Base-by-base conservation (phyloP, 2,113 vertebrate genomes). In the Cinclus mexicanus region DNA sequence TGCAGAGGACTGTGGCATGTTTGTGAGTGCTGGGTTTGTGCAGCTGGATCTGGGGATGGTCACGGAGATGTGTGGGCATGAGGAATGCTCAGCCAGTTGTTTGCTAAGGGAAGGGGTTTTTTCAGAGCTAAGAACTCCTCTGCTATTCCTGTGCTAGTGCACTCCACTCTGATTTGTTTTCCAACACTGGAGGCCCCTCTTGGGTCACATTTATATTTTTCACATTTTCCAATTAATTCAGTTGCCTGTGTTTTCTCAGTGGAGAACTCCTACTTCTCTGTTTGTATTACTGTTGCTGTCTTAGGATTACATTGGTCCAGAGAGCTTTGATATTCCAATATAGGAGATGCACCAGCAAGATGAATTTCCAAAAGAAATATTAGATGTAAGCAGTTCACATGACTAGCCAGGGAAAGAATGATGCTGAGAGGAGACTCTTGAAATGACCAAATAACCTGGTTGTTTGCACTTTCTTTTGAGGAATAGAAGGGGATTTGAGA, bases 211-310 rank as follows among this genome's bases (percentile, higher is more conserved):
- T 84, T 90, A 11, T 91, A 55, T 89, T 91, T 97, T 60, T 94
- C 71, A 87, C 63, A 75, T 93, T 63, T 86, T 93, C 72, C 83
- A 95, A 81, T 95, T 96, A 96, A 96, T 96, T 92, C 88, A 79
- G 52, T 87, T 93, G 82, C 79, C 37, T 67, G 37, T 93, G 75
- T 93, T 94, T 96, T 90, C 90, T 96, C 90, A 68, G 68, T 0
- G 39, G 94, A 95, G 88, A 94, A 75, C 80, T 95, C 84, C 56
- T 63, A 21, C 76, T 94, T 90, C 92, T 91, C 75, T 20, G 19
- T 90, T 93, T 94, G 64, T 95, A 78, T 90, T 95, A 75, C 41
- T 50, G 86, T 93, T 86, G 56, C 83, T 96, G 89, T 94, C 56
- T 83, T 77, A 93, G 92, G 79, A 89, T 94, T 93, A 64, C 56